These are phyloP conservation scores for Syngnathus typhle DNA, from an alignment of 2,113 vertebrate species.

Conservation along the genomic window DNA sequence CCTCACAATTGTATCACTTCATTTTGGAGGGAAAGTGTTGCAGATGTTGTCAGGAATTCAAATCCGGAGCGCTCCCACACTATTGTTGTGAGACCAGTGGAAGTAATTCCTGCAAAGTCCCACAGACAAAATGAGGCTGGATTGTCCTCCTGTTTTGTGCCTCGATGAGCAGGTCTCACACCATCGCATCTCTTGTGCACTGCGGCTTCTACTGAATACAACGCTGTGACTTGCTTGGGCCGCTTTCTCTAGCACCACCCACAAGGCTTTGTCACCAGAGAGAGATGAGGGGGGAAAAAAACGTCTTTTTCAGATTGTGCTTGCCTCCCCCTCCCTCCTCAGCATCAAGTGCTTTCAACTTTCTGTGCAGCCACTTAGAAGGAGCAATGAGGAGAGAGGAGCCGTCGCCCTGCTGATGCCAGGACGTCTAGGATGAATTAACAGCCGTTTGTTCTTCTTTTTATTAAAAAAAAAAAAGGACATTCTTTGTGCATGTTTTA, in stretches of 20 bases:
- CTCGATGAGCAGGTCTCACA: background rate
- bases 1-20: background rate
- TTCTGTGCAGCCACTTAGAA: conserved; percentile 55
- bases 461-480: conserved; percentile 25
- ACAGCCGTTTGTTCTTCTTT: conserved; percentile 37
- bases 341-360: conserved; percentile 72
- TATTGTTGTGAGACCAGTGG: conserved; percentile 33
- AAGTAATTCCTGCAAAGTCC: conserved; percentile 46
- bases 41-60: conserved; percentile 38
- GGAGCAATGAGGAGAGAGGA: conserved; percentile 63
- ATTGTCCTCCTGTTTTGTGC: background rate
- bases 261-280: conserved; percentile 61
- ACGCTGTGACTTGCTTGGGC: conserved; percentile 31
- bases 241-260: conserved; percentile 59
- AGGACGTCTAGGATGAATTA: conserved; percentile 59
- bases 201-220: conserved; percentile 25
- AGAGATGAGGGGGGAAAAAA: conserved; percentile 14
- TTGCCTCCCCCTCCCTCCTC: conserved; percentile 38
- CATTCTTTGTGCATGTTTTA: conserved; percentile 44
- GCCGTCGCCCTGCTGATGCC: conserved; percentile 51
- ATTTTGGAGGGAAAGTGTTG: conserved; percentile 25
- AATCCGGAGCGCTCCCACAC: background rate
- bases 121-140: conserved; percentile 23
- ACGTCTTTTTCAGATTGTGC: conserved; percentile 45
- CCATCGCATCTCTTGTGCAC: conserved; percentile 16